Evolutionary conservation across 2,888 invertebrate species (phyloP), one percentile per base, ranked within the genome.

Genomic region (Artemia sinica): DNA sequence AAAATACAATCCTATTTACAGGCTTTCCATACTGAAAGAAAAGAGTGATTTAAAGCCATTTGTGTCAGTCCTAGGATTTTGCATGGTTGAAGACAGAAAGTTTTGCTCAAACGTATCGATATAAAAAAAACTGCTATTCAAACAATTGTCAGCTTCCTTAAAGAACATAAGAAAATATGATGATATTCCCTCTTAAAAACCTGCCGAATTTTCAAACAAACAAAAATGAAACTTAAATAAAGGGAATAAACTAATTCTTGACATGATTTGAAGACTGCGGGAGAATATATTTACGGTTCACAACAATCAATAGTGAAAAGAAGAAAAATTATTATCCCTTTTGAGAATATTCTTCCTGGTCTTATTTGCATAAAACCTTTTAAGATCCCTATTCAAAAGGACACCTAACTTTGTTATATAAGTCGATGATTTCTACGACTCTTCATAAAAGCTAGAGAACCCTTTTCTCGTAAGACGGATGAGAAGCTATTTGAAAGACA

Each of bases 181-280:
- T 28, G 67, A 65, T 49, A n/a, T 18, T n/a, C n/a, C 49, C 69
- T 72, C 70, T 12, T 72, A n/a, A n/a, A n/a, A n/a, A 69, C 66
- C 70, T 69, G 11, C 69, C 68, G 51, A 70, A 69, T 49, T 71
- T 68, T 69, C 48, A 28, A 28, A 28, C 28, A 28, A n/a, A n/a
- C n/a, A 28, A 28, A 28, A 28, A 28, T 28, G 28, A 28, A 28
- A 28, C 28, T 28, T 28, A 1, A 28, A 28, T 28, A 28, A 28
- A 28, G 28, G 28, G 28, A 28, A 28, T 28, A 28, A 28, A 28
- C 28, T 28, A 28, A 28, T 2, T 28, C 28, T 28, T 28, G 28
- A 28, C 28, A 28, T 28, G 28, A 28, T 28, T 28, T 28, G 28
- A 28, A 28, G 28, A 28, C 28, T 28, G 28, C 28, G 63, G 63